Evolutionary conservation across 2,113 vertebrate genomes (phyloP), one percentile per base, ranked within the genome.

Genomic region (Micronycteris hirsuta): DNA sequence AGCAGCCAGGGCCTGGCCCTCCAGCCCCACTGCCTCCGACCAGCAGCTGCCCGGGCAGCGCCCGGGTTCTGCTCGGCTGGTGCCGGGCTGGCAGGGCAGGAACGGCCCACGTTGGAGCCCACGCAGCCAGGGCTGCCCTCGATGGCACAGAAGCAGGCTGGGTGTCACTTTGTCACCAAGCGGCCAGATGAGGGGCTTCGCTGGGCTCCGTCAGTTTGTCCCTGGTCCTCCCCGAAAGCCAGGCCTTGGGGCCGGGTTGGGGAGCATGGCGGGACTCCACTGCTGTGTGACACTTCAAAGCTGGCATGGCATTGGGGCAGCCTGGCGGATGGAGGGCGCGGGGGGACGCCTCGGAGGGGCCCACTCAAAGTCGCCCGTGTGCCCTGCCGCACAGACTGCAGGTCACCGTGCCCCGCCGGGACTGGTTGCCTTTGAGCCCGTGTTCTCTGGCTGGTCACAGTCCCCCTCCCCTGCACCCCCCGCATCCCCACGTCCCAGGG

Each of bases 251-350:
- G 19, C 13, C 8, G 31, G 67, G 58, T 41, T 3, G 56, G 88
- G n/a, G 52, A 22, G 67, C 49, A 3, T 2, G 0, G 2, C 97
- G 98, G 85, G 89, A 93, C 97, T 93, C 89, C 97, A 98, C 98
- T 96, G 98, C 98, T 96, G 99, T 97, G 67, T 99, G 99, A 99
- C 99, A 99, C 99, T 99, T 99, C 99, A 99, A 99, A 99, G 99
- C 38, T 96, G 98, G n/a, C 22, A 3, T 58, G 22, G 22, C 87
- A 94, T 96, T 2, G 88, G 98, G 99, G 98, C 98, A 89, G 97
- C 94, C 54, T 56, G 24, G 56, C 3, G 56, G 56, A 11, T 6
- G 15, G 17, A 11, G 54, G 54, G 49, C n/a, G 52, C 4, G 22
- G 49, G 99, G 99, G 97, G 97, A 98, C 98, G 97, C 99, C 98